Evolutionary conservation across 30 jellyfish, hydroid and myxozoan genomes (phyloP).

Genomic region (Clytia hemisphaerica): DNA sequence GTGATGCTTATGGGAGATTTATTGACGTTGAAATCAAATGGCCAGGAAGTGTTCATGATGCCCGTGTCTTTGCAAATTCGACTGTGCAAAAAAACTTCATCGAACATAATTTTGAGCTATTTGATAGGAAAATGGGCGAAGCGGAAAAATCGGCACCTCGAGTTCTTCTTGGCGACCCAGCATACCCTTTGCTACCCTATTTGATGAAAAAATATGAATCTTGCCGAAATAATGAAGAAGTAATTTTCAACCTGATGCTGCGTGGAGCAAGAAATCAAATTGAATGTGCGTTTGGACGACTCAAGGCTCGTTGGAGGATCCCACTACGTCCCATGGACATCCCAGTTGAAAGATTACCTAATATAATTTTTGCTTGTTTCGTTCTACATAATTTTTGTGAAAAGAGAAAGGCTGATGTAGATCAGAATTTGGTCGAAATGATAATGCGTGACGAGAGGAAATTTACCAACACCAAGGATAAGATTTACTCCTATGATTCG

Average conservation of each 20-base stretch:
- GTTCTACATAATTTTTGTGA: constrained; percentile 39
- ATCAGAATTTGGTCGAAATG: constrained; percentile 2
- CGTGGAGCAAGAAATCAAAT: constrained; percentile 46
- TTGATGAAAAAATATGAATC: constrained; percentile 58
- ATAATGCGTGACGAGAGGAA: constrained; percentile 1
- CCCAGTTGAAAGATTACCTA: constrained; percentile 14
- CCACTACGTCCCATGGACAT: constrained; percentile 12
- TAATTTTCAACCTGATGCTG: constrained; percentile 45
- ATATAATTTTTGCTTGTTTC: constrained; percentile 23
- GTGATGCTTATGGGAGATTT: constrained; percentile 46
- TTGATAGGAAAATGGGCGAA: too few species aligned
- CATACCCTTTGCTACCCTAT: constrained; percentile 57
- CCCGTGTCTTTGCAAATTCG: constrained; percentile 31
- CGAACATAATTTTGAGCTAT: too few species aligned
- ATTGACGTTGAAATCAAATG: constrained; percentile 50
- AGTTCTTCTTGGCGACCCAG: constrained; percentile 75
- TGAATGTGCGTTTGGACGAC: constrained; percentile 40
- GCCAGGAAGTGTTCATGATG: constrained; percentile 81
- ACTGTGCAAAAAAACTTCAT: too few species aligned
- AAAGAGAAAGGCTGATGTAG: constrained; percentile 2
- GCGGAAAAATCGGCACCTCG: too few species aligned
- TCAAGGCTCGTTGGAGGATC: constrained; percentile 38
- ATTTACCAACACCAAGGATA: background rate
- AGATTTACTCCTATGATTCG: background rate
- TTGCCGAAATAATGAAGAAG: constrained; percentile 32